Base-by-base conservation (phyloP, 37 sponge, comb jelly and placozoan genomes). In the Axinella damicornis region DNA sequence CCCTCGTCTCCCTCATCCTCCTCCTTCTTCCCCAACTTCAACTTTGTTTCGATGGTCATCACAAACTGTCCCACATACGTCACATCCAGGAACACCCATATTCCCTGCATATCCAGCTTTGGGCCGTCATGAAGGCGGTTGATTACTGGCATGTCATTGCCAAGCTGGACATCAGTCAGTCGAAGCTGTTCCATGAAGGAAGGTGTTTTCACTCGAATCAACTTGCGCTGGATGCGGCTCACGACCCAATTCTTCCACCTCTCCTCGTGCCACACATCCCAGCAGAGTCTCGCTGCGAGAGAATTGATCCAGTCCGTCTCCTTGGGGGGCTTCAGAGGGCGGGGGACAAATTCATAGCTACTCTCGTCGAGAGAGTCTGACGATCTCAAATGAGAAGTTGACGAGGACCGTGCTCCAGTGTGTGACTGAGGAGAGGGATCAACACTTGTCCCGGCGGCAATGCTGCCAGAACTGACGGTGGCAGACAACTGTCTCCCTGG, bases 241-340 rank as follows among this genome's bases (percentile, higher is more conserved):
- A 66, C 73, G 12, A 86, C 78, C 89, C 90, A 89, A 9, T 89
- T 77, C 79, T 77, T 73, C 93, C 92, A 92, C 9, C 74, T 66
- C 68, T 83, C 57, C 66, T 95, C 96, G 53, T 92, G 80, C 96
- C 93, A 92, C 19, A 91, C 58, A 61, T 95, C 96, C 93, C 93
- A 95, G 81, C 79, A 89, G 32, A 90, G 71, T 4, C 96, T 72
- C 18, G 91, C 93, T 58, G 71, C 66, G 46, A 89, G 41, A 21
- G 83, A 86, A 65, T 92, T 95, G 13, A 95, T 34, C 96, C 96
- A 95, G 53, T 65, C 46, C 46, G 46, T 46, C 46, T 46, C 46
- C 46, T 46, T 46, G 46, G 46, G 46, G 6, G 4, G 46, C 46
- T 46, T 46, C 9, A 9, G 46, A 46, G 46, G 46, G 46, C 46